phyloP scores from a whole-genome alignment of 2,797 vertebrate genomes.

The Pampus argenteus region DNA sequence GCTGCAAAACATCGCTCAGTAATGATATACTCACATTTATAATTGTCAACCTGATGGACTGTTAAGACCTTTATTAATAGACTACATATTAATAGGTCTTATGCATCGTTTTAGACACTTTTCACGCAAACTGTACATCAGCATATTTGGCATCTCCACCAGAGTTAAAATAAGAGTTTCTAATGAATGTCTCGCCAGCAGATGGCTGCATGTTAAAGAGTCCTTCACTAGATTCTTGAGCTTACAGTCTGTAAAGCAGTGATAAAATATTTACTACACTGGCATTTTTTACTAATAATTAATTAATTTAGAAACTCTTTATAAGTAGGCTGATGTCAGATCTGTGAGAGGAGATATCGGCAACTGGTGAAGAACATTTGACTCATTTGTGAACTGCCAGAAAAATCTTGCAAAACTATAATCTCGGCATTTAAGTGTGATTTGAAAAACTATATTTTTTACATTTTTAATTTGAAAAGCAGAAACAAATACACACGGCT shows the following conservation, averaged over 20 bases:
- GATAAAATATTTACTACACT: background rate
- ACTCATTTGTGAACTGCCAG: no score
- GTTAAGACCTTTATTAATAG: no score
- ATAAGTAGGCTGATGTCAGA: background rate
- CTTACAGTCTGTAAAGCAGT: background rate
- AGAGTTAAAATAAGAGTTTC: background rate
- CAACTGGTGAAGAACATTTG: no score
- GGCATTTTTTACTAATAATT: background rate
- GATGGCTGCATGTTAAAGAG: background rate
- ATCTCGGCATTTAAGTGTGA: background rate
- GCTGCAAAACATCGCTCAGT: no score
- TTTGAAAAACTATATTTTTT: no score
- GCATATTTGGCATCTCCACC: background rate
- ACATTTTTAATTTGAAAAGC: slow-evolving; percentile 1
- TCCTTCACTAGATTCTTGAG: background rate
- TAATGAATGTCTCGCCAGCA: background rate
- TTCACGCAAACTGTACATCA: no score
- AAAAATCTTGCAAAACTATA: background rate
- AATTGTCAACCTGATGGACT: no score
- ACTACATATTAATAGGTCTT: no score
- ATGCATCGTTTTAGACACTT: no score
- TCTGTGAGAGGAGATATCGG: background rate
- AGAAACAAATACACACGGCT: background rate
- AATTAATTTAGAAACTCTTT: background rate
- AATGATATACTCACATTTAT: no score